These are phyloP conservation scores for Orthosia incerta DNA, from an alignment of 2,888 invertebrate genomes.

Conservation along the genomic window DNA sequence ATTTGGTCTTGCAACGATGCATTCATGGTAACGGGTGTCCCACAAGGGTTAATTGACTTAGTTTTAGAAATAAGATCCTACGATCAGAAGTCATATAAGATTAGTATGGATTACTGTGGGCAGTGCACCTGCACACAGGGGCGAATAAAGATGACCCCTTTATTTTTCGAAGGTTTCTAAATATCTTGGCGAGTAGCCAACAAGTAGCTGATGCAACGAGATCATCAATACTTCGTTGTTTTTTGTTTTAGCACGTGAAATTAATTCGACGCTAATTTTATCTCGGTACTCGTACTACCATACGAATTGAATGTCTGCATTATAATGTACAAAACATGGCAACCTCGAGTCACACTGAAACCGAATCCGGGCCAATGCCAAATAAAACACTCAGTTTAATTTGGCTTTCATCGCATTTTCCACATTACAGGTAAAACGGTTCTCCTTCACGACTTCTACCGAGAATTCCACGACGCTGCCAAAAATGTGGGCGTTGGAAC, in stretches of 20 bases:
- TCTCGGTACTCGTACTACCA: too few relatives aligned
- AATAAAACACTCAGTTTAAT: constrained; percentile 18
- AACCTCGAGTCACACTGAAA: not conserved
- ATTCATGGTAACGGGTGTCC: not conserved
- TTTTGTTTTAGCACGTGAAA: constrained; percentile 4
- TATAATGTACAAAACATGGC: not conserved
- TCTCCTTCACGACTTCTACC: constrained; percentile 95
- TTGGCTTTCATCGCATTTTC: constrained; percentile 7
- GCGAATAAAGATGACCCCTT: not conserved
- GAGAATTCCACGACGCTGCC: constrained; percentile 94
- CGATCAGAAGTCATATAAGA: too few relatives aligned
- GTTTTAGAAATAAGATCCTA: not conserved
- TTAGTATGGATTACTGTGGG: too few relatives aligned
- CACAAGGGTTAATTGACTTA: not conserved
- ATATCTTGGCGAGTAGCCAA: not conserved
- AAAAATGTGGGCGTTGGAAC: constrained; percentile 95
- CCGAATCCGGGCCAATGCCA: not conserved
- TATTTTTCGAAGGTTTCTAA: not conserved
- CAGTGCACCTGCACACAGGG: too few relatives aligned
- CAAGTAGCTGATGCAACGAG: not conserved
- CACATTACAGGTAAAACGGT: constrained; percentile 93
- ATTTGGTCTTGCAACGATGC: not conserved
- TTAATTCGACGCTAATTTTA: constrained; percentile 6
- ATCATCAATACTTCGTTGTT: not conserved
- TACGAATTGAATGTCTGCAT: not conserved